Percentiles rank a stretch among this genome's conserved stretches.
Conservation (phyloP, 2,113 vertebrate species). For the Archocentrus centrarchus region DNA sequence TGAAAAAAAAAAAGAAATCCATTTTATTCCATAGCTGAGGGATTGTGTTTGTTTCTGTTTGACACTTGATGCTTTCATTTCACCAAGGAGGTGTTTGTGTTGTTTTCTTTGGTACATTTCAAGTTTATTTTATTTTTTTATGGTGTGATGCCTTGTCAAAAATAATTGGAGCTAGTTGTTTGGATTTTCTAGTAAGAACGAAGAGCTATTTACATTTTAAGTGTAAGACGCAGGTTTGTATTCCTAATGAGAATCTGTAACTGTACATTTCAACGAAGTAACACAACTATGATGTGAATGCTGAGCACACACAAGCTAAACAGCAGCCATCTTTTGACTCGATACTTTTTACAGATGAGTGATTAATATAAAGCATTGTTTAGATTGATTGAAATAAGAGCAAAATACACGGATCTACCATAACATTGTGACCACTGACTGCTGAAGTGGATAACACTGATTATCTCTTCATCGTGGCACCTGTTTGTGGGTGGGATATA, state of each 20-base stretch:
- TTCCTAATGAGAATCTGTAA: neutral
- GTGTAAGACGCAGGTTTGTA: neutral
- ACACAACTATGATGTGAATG: no score
- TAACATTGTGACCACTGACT: no score
- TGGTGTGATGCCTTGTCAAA: slow-evolving; percentile 19
- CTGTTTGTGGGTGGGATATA: no score
- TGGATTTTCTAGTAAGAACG: neutral
- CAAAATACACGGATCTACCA: no score
- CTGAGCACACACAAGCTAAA: no score
- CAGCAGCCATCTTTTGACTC: no score
- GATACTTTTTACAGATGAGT: no score
- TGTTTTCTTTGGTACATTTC: neutral
- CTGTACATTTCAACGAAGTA: neutral
- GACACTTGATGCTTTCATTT: neutral
- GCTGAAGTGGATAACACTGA: no score
- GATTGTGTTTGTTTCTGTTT: slow-evolving; percentile 1
- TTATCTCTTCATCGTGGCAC: no score
- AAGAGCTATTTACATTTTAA: neutral
- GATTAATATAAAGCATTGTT: no score
- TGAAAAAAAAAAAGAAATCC: neutral
- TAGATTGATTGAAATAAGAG: no score
- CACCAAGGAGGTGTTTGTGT: neutral
- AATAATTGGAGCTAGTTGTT: no score
- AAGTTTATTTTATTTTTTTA: slow-evolving; percentile 7
- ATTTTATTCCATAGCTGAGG: neutral